phyloP scores from a whole-genome alignment of 2,797 vertebrate species.

The Halcyon chelicuti region DNA sequence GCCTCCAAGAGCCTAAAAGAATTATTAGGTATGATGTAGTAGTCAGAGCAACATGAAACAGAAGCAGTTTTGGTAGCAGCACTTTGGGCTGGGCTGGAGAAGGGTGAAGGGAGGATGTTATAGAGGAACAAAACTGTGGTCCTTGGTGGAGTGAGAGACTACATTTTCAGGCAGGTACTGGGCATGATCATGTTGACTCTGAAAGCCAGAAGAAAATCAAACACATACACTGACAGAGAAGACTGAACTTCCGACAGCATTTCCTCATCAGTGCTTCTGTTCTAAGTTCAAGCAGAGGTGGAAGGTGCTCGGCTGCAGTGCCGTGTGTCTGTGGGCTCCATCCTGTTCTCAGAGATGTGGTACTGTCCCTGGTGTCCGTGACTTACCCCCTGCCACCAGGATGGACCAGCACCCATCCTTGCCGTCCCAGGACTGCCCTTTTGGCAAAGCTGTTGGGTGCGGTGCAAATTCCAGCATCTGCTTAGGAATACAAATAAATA shows the following conservation, averaged over 20 bases:
- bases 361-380: neutral
- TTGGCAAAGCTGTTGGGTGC: neutral
- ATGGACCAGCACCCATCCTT: neutral
- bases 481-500: neutral
- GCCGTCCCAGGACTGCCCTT: neutral
- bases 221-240: neutral
- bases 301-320: neutral
- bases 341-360: neutral
- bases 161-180: neutral
- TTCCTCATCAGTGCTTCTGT: neutral
- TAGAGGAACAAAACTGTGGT: neutral
- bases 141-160: neutral
- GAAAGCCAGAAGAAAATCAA: neutral
- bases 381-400: neutral
- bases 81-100: neutral
- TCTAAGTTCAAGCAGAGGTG: neutral
- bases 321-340: fast-evolving
- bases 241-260: neutral
- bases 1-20: neutral
- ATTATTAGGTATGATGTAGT: neutral
- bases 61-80: neutral
- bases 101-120: neutral
- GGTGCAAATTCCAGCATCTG: neutral
- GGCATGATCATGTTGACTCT: neutral
- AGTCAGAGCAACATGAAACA: neutral